These are phyloP conservation scores for Oligia strigilis DNA, from an alignment of 2,888 invertebrate species.

Conservation along the genomic window DNA sequence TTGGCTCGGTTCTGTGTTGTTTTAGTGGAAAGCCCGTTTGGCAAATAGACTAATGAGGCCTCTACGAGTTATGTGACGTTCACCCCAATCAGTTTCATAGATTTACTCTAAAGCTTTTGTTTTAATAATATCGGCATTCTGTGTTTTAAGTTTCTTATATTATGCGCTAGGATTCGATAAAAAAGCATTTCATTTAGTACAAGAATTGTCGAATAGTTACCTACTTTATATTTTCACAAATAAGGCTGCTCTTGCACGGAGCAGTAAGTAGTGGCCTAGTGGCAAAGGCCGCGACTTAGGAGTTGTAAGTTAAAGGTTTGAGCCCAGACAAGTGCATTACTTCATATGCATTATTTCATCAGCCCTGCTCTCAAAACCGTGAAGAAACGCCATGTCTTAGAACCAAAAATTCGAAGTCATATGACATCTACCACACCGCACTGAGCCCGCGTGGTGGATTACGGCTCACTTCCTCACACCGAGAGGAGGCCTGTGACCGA, in stretches of 20 bases:
- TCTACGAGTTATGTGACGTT: slow-evolving; percentile 65
- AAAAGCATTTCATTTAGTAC: background rate
- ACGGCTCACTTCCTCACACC: too few species aligned
- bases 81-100: slow-evolving; percentile 62
- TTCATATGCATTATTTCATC: background rate
- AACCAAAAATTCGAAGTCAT: too few species aligned
- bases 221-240: background rate
- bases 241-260: background rate
- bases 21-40: slow-evolving; percentile 75
- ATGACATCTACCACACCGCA: too few species aligned
- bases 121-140: slow-evolving; percentile 28
- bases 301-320: background rate
- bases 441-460: too few species aligned
- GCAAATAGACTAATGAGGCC: slow-evolving; percentile 78
- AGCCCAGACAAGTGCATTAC: background rate
- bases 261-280: background rate
- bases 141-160: background rate
- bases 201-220: background rate
- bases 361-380: background rate
- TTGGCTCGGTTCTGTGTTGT: slow-evolving; percentile 76
- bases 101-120: slow-evolving; percentile 34
- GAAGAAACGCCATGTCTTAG: background rate
- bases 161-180: background rate
- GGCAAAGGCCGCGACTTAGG: background rate
- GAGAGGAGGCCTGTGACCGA: too few species aligned